phyloP scores from a whole-genome alignment of 2,113 vertebrate genomes.

The Vulpes lagopus region DNA sequence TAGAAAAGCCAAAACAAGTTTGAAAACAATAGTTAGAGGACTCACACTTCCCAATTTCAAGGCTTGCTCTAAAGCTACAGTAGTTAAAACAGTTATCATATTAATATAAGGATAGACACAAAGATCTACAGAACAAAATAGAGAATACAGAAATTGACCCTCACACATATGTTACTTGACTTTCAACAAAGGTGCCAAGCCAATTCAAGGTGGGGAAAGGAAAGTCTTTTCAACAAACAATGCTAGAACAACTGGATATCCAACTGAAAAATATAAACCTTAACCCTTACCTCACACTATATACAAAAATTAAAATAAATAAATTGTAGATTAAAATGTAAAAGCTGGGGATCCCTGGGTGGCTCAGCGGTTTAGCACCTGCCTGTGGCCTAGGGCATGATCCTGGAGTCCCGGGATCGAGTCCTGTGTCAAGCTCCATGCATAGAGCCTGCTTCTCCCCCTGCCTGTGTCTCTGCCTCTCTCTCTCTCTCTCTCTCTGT shows the following conservation, averaged over 20 bases:
- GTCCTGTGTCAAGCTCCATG: too few species aligned
- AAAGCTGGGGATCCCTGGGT: background rate
- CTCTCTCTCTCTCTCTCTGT: too few species aligned
- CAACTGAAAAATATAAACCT: constrained; percentile 8
- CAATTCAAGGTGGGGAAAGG: background rate
- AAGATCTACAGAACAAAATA: background rate
- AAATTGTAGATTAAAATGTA: background rate
- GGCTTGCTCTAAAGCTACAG: background rate
- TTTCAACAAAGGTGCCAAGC: background rate
- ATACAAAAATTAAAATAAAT: constrained; percentile 25
- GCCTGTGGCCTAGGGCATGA: too few species aligned
- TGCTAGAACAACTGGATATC: background rate
- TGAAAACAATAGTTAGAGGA: background rate
- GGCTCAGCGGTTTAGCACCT: too few species aligned
- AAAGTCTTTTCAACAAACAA: background rate
- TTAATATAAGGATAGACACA: background rate
- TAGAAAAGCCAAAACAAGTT: background rate
- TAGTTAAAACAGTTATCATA: background rate
- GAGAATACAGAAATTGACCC: background rate
- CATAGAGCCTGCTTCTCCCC: too few species aligned
- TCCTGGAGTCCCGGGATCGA: too few species aligned
- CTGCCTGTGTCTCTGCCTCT: too few species aligned
- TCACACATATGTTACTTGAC: background rate
- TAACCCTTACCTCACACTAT: background rate
- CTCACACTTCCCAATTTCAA: constrained; percentile 18